Percentiles rank a stretch among this genome's conserved stretches.
These are phyloP conservation scores for Dryadula phaetusa DNA, from an alignment of 2,888 invertebrate species.

Conservation along the genomic window DNA sequence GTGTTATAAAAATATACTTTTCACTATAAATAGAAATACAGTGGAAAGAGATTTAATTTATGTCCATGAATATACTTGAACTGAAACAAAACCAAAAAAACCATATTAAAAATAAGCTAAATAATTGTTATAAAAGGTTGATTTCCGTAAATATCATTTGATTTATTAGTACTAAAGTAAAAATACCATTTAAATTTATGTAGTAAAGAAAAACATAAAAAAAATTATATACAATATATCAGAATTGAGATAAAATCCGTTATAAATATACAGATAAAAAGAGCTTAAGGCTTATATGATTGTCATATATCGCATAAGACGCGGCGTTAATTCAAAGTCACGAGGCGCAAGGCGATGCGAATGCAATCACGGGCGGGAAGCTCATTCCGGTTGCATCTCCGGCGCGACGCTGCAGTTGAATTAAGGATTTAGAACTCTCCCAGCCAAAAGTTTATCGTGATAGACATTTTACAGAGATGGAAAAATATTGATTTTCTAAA, in stretches of 20 bases:
- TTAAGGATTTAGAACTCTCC: conserved; percentile 69
- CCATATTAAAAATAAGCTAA: neutral
- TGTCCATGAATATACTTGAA: neutral
- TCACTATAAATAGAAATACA: conserved; percentile 26
- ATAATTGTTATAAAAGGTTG: too few species aligned
- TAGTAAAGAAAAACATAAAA: neutral
- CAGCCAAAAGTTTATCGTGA: conserved; percentile 15
- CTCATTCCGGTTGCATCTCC: conserved; percentile 79
- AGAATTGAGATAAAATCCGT: neutral
- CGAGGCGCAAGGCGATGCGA: conserved; percentile 62
- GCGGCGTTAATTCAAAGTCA: conserved; percentile 68
- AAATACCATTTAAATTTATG: neutral
- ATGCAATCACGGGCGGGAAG: conserved; percentile 80
- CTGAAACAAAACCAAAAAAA: conserved; percentile 8
- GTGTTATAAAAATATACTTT: conserved; percentile 50
- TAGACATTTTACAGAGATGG: neutral
- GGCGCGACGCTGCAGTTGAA: conserved; percentile 66
- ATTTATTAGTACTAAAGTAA: too few species aligned
- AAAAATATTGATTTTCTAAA: neutral
- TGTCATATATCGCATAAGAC: conserved; percentile 31
- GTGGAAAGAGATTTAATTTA: conserved; percentile 42
- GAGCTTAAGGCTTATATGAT: neutral
- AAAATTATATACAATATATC: neutral
- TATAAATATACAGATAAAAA: neutral
- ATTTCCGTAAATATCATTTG: too few species aligned